Percentiles rank a stretch among this genome's conserved stretches.
Conservation (phyloP, 2,797 vertebrate genomes). For the Sarcoramphus papa region DNA sequence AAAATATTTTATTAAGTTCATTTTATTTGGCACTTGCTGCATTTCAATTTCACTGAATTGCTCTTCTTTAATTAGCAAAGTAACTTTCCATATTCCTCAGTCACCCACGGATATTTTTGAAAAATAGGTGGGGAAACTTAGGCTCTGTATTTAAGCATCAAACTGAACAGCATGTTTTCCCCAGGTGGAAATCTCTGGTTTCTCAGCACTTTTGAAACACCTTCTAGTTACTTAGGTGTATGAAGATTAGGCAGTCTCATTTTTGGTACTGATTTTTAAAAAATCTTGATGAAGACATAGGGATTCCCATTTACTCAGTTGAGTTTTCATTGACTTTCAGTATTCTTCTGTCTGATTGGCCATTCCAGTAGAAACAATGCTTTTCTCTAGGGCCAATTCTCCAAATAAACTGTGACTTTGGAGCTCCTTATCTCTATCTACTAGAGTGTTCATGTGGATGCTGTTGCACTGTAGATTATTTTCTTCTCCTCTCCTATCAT, state of each 20-base stretch:
- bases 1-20: not conserved
- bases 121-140: not conserved
- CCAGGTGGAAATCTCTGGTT: not conserved
- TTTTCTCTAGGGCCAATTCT: not conserved
- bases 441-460: not conserved
- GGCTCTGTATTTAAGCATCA: not conserved
- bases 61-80: not conserved
- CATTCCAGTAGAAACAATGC: not conserved
- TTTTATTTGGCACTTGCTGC: not conserved
- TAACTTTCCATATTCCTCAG: not conserved
- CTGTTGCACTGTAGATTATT: not conserved
- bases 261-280: not conserved
- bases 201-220: not conserved
- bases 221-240: not conserved
- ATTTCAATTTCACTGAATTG: not conserved
- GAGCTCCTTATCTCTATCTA: not conserved
- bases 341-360: not conserved
- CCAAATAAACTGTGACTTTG: not conserved
- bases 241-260: not conserved
- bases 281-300: fast-evolving
- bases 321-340: not conserved
- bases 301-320: not conserved
- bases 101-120: not conserved
- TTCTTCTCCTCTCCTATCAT: not conserved
- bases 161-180: not conserved